Evolutionary conservation across 2,797 vertebrate genomes (phyloP), one percentile per base, ranked within the genome.

Genomic region (Onychomys leucogaster): DNA sequence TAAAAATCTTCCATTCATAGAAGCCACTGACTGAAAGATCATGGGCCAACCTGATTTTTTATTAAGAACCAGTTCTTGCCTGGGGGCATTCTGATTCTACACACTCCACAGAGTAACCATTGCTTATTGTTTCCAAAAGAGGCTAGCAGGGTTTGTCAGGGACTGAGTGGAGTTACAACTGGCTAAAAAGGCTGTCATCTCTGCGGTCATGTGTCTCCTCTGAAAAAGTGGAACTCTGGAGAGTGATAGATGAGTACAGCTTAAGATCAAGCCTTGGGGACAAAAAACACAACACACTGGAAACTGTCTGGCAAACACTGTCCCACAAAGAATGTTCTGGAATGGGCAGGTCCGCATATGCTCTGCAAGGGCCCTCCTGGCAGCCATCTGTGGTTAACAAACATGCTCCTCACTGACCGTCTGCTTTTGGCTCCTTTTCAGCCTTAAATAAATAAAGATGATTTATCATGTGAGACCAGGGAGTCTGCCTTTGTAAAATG

Each of bases 391-490:
- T 29, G 81, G 91, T 55, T 55, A 46, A 12, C 27, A 41, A 85
- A n/a, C 27, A 0, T 9, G 0, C 86, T 34, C 57, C 6, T 76
- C 19, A 10, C 77, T 27, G 81, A 87, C 69, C 0, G 11, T 46
- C 78, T 63, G 82, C 82, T 95, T 63, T 76, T 80, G 95, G 96
- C 59, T 32, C 57, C 91, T 89, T 94, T 92, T 61, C 86, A 89
- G 73, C 25, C 59, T 73, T 52, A 57, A 84, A 49, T 88, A 92
- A 95, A 95, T 87, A 94, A 73, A 76, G 85, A 92, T 80, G 88
- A 92, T 84, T 94, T 88, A 90, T 75, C 82, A 57, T 9, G 67
- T 46, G 73, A 88, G 55, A 76, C n/a, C 9, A 55, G 57, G 84
- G 93, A 65, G 63, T 43, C 91, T 94, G 89, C 87, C 89, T 69